Base-by-base conservation (phyloP, 1,140 invertebrate genomes). In the Apis laboriosa region DNA sequence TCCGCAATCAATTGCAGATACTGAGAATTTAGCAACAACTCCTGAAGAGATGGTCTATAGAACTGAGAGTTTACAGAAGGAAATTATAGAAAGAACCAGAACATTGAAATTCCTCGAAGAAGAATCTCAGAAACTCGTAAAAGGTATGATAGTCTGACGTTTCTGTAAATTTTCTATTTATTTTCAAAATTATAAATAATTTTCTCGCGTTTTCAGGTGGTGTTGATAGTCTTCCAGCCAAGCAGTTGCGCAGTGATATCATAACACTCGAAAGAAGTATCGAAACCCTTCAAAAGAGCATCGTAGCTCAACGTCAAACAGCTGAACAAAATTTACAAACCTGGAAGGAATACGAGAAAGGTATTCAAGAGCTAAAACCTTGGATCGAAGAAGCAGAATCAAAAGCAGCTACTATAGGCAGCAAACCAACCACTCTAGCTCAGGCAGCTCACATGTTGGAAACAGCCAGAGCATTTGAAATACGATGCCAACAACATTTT, bases 331-430 rank as follows among this genome's bases (percentile, higher is more conserved):
- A 98, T 92, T 94, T 98, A 49, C 95, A 96, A 43, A 97, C 97
- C 68, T 99, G 97, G 97, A 96, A 98, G 89, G 96, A 96, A 88
- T 99, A 98, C 92, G 97, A 98, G 94, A 95, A 95, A 63, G 95
- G 96, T 85, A 94, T 97, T 51, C 95, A 97, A 77, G 96, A 97
- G 92, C 95, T 99, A 51, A 97, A 97, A 92, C 98, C 98, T 4
- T 98, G 98, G 97, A 95, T 99, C 77, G 97, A 98, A 90, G 95
- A 97, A 90, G 97, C 97, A 43, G 98, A 99, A 94, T 94, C 96
- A 17, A 97, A 97, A 92, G 94, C 97, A 55, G 95, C 90, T 28
- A 78, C 96, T 76, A 95, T 95, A 84, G 96, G 96, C 72, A 95
- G 96, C 86, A 97, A 97, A 92, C 97, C 97, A n/a, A 92, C 96